phyloP scores from a whole-genome alignment of 2,113 vertebrate species.

The Cyanoderma ruficeps region DNA sequence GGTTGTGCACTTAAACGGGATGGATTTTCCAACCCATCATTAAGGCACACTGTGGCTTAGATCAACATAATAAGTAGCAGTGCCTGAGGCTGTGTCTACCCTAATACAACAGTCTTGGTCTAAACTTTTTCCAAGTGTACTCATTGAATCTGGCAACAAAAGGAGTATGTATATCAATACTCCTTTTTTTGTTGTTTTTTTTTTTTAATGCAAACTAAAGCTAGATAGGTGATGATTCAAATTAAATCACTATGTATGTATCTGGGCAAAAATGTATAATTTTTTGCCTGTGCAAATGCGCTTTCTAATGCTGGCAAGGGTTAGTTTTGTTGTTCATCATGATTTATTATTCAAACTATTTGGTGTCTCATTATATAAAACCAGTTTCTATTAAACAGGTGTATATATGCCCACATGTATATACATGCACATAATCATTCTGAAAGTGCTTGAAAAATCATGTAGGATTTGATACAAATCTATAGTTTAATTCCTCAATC shows the following conservation, averaged over 20 bases:
- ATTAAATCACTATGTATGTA: neutral
- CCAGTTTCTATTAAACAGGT: neutral
- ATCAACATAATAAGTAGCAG: slow-evolving; percentile 41
- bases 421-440: neutral
- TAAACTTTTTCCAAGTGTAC: neutral
- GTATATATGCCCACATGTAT: fast-evolving
- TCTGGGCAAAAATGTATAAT: neutral
- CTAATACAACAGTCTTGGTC: neutral
- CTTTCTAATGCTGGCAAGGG: neutral
- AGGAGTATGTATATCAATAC: neutral
- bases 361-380: neutral
- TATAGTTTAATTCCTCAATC: neutral
- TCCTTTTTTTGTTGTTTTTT: neutral
- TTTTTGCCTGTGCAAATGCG: neutral
- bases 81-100: slow-evolving; percentile 8
- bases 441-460: neutral
- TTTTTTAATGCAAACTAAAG: neutral
- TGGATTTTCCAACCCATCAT: slow-evolving; percentile 32
- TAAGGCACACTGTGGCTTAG: slow-evolving; percentile 18
- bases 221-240: neutral
- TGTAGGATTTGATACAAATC: neutral
- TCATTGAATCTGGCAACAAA: neutral
- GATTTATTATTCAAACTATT: neutral
- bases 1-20: neutral
- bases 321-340: neutral